Base-by-base conservation (phyloP, 2,888 invertebrate species). In the Phytoseiulus persimilis region DNA sequence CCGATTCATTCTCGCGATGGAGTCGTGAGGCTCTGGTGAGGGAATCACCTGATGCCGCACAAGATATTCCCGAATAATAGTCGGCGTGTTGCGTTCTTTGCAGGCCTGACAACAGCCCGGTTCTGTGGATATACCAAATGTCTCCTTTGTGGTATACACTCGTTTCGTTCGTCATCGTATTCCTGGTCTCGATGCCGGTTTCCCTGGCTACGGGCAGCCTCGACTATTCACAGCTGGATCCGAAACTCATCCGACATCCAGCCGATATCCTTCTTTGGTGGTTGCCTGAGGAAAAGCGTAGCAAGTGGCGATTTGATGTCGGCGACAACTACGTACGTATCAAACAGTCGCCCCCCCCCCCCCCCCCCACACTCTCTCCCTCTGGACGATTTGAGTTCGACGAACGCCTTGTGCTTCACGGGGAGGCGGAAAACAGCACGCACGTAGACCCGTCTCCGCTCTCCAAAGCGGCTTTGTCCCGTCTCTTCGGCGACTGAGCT, bases 161-260 rank as follows among this genome's bases (percentile, higher is more conserved):
- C 9, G 87, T 87, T 11, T 31, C 87, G 32, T 32, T 87, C 33
- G 39, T 87, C n/a, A 28, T 87, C 9, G 32, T 87, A 3, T 87
- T 87, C 33, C 33, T 87, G 3, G 87, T 87, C 11, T 33, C 87
- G 28, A 87, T 87, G 87, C 87, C 87, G 3, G 18, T 87, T 32
- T 87, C 87, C 11, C 33, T 87, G 32, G 87, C 33, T 9, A 87
- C 87, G 32, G 87, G 87, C 32, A 39, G 39, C 87, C 87, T 87
- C 87, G 87, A 87, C 18, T 33, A 45, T 39, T 87, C 87, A n/a
- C 87, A 87, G 87, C 87, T 87, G 28, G 87, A 87, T 33, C 87
- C 87, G 32, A 33, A 45, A 33, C 87, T 87, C 87, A 87, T 87
- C 31, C 87, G 87, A 6, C 87, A 87, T 32, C 87, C 87, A 3